phyloP scores from a whole-genome alignment of 2,797 vertebrate genomes.

The Squalus acanthias region DNA sequence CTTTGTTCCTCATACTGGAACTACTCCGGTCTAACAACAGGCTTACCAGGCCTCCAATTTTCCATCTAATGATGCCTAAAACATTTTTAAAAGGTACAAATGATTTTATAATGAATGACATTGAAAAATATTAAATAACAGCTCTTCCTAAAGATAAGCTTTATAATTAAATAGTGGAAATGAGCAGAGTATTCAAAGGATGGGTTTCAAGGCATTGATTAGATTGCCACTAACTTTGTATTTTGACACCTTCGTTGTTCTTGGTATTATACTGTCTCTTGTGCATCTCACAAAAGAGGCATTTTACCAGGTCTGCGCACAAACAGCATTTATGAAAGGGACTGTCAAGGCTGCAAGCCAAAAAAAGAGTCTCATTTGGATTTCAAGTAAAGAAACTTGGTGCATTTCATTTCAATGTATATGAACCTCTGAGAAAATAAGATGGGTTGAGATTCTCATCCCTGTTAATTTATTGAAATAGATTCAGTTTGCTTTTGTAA shows the following conservation, averaged over 20 bases:
- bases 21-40: conserved; percentile 50
- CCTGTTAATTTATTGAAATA: conserved; percentile 75
- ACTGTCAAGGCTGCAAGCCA: conserved; percentile 72
- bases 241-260: conserved; percentile 74
- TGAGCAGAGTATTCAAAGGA: conserved; percentile 71
- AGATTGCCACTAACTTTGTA: conserved; percentile 74
- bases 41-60: conserved; percentile 68
- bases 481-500: conserved; percentile 65
- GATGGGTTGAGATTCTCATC: conserved; percentile 69
- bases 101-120: conserved; percentile 68
- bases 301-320: conserved; percentile 72
- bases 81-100: conserved; percentile 70
- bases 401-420: conserved; percentile 76
- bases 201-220: conserved; percentile 72
- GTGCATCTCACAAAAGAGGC: conserved; percentile 71
- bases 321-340: conserved; percentile 67
- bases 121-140: conserved; percentile 73
- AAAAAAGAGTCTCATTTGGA: conserved; percentile 72
- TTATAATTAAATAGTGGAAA: conserved; percentile 71
- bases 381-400: conserved; percentile 72
- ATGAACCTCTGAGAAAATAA: conserved; percentile 66
- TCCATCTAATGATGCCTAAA: conserved; percentile 67
- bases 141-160: conserved; percentile 67
- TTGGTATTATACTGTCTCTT: conserved; percentile 71
- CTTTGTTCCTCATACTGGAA: background rate